Evolutionary conservation across 2,113 vertebrate genomes (phyloP).

Genomic region (Genyomyrus donnyi): DNA sequence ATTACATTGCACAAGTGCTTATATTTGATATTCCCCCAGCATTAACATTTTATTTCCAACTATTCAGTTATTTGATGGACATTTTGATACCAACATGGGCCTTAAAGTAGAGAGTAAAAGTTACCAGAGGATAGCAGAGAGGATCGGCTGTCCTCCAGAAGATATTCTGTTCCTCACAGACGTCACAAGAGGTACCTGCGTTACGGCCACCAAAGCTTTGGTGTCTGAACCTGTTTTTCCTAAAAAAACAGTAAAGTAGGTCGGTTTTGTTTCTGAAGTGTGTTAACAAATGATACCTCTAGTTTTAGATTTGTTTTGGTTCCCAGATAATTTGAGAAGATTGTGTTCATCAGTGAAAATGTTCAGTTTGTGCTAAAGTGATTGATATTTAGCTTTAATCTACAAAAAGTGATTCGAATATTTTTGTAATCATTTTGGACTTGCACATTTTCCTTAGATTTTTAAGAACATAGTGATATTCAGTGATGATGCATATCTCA

Average conservation of each 20-base stretch:
- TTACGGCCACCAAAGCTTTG: not conserved
- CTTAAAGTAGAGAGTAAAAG: conserved; percentile 86
- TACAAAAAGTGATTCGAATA: too few relatives aligned
- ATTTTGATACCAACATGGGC: conserved; percentile 91
- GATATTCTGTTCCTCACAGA: conserved; percentile 92
- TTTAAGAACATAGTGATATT: not conserved
- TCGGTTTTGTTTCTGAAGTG: not conserved
- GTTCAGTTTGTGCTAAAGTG: not conserved
- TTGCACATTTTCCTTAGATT: not conserved
- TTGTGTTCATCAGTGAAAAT: not conserved
- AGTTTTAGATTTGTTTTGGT: not conserved
- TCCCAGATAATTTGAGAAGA: not conserved
- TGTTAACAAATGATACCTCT: not conserved
- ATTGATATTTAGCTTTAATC: not conserved
- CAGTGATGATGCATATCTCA: not conserved
- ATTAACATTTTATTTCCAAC: not conserved
- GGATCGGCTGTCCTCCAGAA: conserved; percentile 76
- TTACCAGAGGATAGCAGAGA: conserved; percentile 77
- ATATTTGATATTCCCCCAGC: not conserved
- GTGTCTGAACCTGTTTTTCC: not conserved
- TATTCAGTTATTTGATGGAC: conserved; percentile 77
- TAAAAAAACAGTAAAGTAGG: not conserved
- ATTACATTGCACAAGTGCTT: too few relatives aligned
- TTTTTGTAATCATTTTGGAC: not conserved
- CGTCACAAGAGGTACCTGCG: conserved; percentile 69